Evolutionary conservation across 2,797 vertebrate genomes (phyloP), one percentile per base, ranked within the genome.

Genomic region (Catamblyrhynchus diadema): DNA sequence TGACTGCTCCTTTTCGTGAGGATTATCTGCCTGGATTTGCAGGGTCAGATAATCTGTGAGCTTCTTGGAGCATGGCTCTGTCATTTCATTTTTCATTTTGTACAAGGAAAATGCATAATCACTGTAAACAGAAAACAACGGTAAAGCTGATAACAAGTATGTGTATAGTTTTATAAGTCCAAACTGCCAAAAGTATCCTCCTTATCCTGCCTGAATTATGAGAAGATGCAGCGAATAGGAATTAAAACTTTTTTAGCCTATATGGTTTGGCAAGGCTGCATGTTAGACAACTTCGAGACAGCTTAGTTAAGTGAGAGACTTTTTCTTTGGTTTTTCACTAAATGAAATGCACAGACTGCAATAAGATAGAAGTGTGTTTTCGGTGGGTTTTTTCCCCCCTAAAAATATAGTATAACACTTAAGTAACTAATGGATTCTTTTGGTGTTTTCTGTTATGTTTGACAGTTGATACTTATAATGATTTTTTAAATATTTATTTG

Each of bases 1-100:
- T 57, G 83, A 61, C 53, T 85, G 12, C n/a, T 70, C 33, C 12
- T 79, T 84, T 85, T 45, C 6, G 0, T 88, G n/a, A 77, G 57
- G 65, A 80, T 95, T 92, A 86, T 93, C 67, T 83, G 30, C 14
- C 19, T 78, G 84, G 45, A 78, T 85, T 91, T 95, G 8, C 48
- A 65, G 75, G 70, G 59, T 74, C 60, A 78, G 57, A 64, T 67
- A 78, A 83, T 66, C 72, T 81, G 33, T 88, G 79, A 71, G 22
- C 12, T 92, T 74, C 48, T 77, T 28, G 27, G 39, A 59, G 30
- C 21, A 19, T 39, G 32, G 39, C 19, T 65, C n/a, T 77, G 24
- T 50, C 15, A 10, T 86, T 94, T 83, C 48, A 45, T 69, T 64
- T 71, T 50, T 62, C 14, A 14, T 88, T 91, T 86, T 20, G 5